Percentiles rank a stretch among this genome's conserved stretches.
These are phyloP conservation scores for Pilophorus perplexus DNA, from an alignment of 2,888 invertebrate genomes.

Conservation along the genomic window DNA sequence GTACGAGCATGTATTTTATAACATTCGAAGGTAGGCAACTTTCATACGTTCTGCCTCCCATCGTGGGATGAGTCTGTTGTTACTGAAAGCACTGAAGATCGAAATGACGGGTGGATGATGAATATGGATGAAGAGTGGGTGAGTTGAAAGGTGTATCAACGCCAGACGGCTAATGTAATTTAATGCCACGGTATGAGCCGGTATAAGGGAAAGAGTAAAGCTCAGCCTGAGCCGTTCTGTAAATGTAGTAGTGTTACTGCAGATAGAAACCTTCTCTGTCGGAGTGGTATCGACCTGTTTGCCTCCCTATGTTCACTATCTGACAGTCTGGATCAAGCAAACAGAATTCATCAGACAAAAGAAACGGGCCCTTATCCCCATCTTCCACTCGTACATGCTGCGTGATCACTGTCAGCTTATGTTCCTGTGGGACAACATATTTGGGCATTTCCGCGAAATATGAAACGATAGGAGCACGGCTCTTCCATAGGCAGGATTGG, in stretches of 20 bases:
- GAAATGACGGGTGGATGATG: conserved; percentile 7
- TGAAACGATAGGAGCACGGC: too few species aligned
- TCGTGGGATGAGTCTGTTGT: too few species aligned
- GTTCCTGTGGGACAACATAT: too few species aligned
- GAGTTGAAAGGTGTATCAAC: conserved; percentile 28
- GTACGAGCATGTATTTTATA: too few species aligned
- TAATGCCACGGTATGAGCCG: not conserved
- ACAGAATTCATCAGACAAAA: conserved; percentile 8
- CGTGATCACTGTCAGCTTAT: too few species aligned
- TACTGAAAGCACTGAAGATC: too few species aligned
- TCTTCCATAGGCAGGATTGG: too few species aligned
- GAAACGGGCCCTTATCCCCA: not conserved
- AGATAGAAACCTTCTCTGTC: not conserved
- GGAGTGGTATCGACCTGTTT: conserved; percentile 15
- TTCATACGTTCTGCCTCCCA: too few species aligned
- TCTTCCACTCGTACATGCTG: too few species aligned
- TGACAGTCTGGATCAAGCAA: conserved; percentile 7
- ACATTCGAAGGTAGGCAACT: too few species aligned
- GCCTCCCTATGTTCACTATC: conserved; percentile 19
- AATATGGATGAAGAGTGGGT: conserved; percentile 17
- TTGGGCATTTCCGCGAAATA: too few species aligned
- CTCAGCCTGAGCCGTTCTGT: conserved; percentile 2
- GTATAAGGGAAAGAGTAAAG: not conserved
- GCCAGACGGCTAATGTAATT: not conserved
- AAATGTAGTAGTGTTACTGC: conserved; percentile 1